phyloP scores from a whole-genome alignment of 2,797 vertebrate species.

The Pogoniulus pusillus region DNA sequence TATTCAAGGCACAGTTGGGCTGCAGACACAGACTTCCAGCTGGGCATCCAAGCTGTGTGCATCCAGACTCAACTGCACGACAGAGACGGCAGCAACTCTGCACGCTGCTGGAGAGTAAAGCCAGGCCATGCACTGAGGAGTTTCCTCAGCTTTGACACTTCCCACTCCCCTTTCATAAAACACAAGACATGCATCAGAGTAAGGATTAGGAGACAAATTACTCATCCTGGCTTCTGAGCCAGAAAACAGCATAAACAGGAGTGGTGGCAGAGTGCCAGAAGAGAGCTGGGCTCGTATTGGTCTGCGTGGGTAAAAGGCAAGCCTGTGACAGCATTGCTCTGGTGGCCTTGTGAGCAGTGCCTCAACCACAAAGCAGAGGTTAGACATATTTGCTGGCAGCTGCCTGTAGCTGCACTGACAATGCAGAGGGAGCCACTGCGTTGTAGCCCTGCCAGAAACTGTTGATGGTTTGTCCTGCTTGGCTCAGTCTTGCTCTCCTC shows the following conservation, averaged over 20 bases:
- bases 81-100: not conserved
- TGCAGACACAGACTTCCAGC: not conserved
- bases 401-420: not conserved
- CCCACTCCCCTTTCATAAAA: not conserved
- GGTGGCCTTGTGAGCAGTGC: not conserved
- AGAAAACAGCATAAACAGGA: not conserved
- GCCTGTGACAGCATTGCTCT: not conserved
- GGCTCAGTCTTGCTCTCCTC: not conserved
- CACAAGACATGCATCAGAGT: not conserved
- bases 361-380: not conserved
- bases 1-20: not conserved
- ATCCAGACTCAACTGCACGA: not conserved
- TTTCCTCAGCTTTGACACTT: not conserved
- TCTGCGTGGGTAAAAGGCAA: not conserved
- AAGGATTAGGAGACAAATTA: conserved; percentile 18
- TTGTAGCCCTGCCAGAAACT: conserved; percentile 22
- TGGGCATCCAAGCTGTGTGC: not conserved
- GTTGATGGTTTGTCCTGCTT: not conserved
- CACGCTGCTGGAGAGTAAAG: not conserved
- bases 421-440: not conserved
- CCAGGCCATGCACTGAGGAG: not conserved
- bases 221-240: not conserved
- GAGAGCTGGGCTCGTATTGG: conserved; percentile 16
- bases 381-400: conserved; percentile 40
- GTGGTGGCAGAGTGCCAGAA: not conserved